These are phyloP conservation scores for Phenganax marumi DNA, from an alignment of 92 coral and sea anemone genomes.

Conservation along the genomic window DNA sequence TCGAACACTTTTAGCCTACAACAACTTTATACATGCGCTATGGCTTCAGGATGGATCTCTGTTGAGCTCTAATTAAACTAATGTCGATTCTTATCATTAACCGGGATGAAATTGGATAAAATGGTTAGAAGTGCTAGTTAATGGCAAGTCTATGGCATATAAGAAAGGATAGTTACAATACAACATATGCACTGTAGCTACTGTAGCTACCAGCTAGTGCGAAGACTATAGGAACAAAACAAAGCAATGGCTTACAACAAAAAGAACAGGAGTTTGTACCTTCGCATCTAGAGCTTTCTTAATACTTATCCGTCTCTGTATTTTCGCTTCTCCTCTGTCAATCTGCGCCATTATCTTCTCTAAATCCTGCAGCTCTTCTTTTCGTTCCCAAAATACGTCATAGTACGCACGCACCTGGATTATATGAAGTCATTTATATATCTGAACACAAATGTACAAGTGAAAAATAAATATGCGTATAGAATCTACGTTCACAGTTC, in stretches of 20 bases:
- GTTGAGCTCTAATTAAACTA: too few relatives aligned
- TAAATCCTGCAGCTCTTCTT: slow-evolving; percentile 87
- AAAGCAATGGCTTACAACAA: neutral
- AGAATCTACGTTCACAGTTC: neutral
- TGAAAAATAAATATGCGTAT: neutral
- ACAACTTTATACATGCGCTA: neutral
- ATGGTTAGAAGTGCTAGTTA: too few relatives aligned
- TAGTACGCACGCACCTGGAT: slow-evolving; percentile 76
- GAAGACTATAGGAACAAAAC: neutral
- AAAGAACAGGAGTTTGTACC: slow-evolving; percentile 48
- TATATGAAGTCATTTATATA: neutral
- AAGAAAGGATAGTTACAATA: too few relatives aligned
- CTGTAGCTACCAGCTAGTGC: too few relatives aligned
- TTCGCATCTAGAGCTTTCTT: slow-evolving; percentile 98
- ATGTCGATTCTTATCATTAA: too few relatives aligned
- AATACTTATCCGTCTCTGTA: slow-evolving; percentile 93
- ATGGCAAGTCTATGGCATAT: too few relatives aligned
- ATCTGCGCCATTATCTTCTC: slow-evolving; percentile 97
- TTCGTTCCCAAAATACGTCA: slow-evolving; percentile 96
- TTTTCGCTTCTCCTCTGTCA: slow-evolving; percentile 96
- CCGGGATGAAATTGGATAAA: too few relatives aligned
- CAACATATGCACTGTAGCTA: too few relatives aligned
- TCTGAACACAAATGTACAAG: neutral
- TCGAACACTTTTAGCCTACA: neutral
- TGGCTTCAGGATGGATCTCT: too few relatives aligned